Conservation (phyloP, 2,888 invertebrate species). For the Spialia ferax region DNA sequence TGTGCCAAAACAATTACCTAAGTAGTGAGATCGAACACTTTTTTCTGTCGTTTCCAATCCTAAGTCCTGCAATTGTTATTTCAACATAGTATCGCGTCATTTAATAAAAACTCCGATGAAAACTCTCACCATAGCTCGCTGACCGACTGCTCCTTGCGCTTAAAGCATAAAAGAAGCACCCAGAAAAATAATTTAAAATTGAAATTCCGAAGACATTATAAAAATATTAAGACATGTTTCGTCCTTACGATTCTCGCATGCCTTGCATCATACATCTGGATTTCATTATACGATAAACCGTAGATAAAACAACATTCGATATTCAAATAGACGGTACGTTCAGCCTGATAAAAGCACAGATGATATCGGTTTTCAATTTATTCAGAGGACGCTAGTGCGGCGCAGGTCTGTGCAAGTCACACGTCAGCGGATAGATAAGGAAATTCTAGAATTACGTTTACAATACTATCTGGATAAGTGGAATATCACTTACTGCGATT, state of each 20-base stretch:
- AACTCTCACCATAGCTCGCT: no score
- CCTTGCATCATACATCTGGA: conserved; percentile 31
- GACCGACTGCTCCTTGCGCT: no score
- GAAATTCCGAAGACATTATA: background rate
- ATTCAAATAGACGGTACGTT: conserved; percentile 46
- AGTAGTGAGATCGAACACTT: no score
- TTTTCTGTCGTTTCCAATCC: no score
- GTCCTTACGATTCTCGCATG: no score
- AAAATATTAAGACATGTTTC: no score
- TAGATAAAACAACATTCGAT: conserved; percentile 47
- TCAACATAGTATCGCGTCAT: no score
- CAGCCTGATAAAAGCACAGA: conserved; percentile 42
- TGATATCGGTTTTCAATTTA: conserved; percentile 52
- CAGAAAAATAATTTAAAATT: no score
- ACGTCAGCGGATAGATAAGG: conserved; percentile 29
- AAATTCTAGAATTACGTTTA: conserved; percentile 21
- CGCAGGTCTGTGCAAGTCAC: conserved; percentile 37
- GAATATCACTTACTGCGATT: background rate
- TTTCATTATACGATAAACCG: conserved; percentile 45
- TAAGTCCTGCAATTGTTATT: no score
- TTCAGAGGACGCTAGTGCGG: conserved; percentile 43
- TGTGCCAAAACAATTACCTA: no score
- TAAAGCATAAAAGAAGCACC: no score
- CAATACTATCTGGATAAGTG: background rate
- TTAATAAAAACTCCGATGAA: no score